A percentile compares a stretch with the other conserved stretches of the same genome.
Evolutionary conservation across 2,888 invertebrate species (phyloP).

Genomic region (Julus scandinavius): DNA sequence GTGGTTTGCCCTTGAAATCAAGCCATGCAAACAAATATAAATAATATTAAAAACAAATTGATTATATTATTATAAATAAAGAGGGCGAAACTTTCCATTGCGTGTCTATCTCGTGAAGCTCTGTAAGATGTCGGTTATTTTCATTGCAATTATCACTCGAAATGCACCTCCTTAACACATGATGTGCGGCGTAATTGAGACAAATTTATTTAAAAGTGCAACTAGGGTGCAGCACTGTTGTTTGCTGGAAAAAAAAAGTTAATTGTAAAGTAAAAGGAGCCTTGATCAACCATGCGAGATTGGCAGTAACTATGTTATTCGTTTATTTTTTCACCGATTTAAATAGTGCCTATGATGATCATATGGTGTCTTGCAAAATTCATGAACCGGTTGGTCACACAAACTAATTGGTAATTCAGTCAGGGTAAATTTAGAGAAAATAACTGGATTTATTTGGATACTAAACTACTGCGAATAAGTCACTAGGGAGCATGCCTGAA

Average conservation of each 20-base stretch:
- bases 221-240: constrained; percentile 12
- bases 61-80: constrained; percentile 1
- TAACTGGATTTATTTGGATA: no score
- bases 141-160: not conserved
- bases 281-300: no score
- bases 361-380: no score
- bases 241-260: not conserved
- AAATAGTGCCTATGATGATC: no score
- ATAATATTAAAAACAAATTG: not conserved
- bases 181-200: not conserved
- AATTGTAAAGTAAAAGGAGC: no score
- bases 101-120: not conserved
- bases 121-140: constrained; percentile 12
- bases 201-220: not conserved
- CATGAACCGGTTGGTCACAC: no score
- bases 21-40: constrained; percentile 5
- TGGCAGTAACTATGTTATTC: no score
- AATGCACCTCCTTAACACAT: not conserved
- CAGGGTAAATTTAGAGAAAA: no score
- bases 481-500: no score
- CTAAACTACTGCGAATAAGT: no score
- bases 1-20: constrained; percentile 25
- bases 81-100: constrained; percentile 23
- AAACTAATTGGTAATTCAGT: no score
- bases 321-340: no score